Base-by-base conservation (phyloP, 2,888 invertebrate genomes). In the Oscheius myriophilus region DNA sequence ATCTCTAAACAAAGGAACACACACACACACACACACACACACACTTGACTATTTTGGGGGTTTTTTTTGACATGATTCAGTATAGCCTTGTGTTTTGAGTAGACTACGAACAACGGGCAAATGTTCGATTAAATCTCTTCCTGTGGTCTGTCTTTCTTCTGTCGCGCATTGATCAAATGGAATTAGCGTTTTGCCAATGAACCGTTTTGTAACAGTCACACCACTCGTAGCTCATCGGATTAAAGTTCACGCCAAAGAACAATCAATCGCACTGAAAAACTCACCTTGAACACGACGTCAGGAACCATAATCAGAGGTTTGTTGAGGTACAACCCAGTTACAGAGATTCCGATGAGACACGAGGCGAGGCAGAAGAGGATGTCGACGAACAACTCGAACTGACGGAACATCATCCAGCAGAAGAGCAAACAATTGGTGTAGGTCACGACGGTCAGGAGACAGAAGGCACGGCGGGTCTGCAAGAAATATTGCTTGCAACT, bases 281-380 rank as follows among this genome's bases (percentile, higher is more conserved):
- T 33, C 16, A 73, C 75, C 43, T 75, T 75, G 42, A 70, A 75
- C 9, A 73, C 7, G 3, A 73, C 66, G 57, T 75, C 75, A 0
- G 75, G 75, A 1, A 75, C 39, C 72, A 75, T 75, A 33, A 72
- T 55, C n/a, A 68, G 57, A 1, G 75, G 75, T 39, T 69, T 52
- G 43, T 69, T 71, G 39, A 75, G 61, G 41, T 75, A 75, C 18
- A 75, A 26, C n/a, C 54, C 69, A 9, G 63, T 72, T 0, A 70
- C 64, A 4, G 75, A 75, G 39, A 75, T 70, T n/a, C 72, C 72
- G 18, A 75, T 72, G 2, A 75, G 53, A 11, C 64, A 62, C 4
- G 75, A 72, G 3, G 70, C 67, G n/a, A 75, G 46, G 23, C 75
- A 75, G 25, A 75, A 75, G 14, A 72, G 61, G n/a, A 69, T 45